Evolutionary conservation across 2,113 vertebrate species (phyloP).

Genomic region (Mystacornis crossleyi): DNA sequence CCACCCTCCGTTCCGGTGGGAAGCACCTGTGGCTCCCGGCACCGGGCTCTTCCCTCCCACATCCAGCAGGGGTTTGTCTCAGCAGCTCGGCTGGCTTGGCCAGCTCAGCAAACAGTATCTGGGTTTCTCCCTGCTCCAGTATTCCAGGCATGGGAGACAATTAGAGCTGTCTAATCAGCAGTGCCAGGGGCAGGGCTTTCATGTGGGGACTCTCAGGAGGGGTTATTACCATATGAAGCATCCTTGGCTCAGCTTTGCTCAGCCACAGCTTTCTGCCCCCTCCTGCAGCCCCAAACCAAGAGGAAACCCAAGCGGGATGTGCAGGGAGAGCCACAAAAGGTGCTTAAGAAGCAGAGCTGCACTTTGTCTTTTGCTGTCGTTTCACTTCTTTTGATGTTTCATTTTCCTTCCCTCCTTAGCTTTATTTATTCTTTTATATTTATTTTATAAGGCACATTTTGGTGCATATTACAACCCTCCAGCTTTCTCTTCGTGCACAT

Average conservation of each 20-base stretch:
- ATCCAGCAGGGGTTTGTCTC: background rate
- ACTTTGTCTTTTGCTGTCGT: slow-evolving; percentile 23
- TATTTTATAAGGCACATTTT: background rate
- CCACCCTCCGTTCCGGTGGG: fast-evolving
- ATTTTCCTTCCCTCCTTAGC: slow-evolving; percentile 1
- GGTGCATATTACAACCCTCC: background rate
- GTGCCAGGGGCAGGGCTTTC: slow-evolving; percentile 65
- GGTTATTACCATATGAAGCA: slow-evolving; percentile 71
- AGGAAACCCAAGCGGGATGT: slow-evolving; percentile 20
- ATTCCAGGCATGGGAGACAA: slow-evolving; percentile 65
- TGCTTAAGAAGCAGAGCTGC: slow-evolving; percentile 13
- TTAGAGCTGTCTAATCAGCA: slow-evolving; percentile 69
- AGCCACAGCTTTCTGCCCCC: slow-evolving; percentile 9
- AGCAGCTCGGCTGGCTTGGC: background rate
- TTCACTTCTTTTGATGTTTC: slow-evolving; percentile 61
- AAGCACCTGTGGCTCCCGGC: background rate
- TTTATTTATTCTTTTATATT: background rate
- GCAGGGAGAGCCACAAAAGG: background rate
- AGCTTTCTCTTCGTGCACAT: background rate
- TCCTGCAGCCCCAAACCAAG: background rate
- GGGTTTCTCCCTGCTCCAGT: background rate
- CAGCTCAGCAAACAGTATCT: slow-evolving; percentile 8
- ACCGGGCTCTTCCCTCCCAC: background rate
- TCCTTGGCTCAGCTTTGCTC: slow-evolving; percentile 60
- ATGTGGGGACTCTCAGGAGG: slow-evolving; percentile 44